Percentiles rank a stretch among this genome's conserved stretches.
phyloP scores from a whole-genome alignment of 2,888 invertebrate genomes.

The Tetragnatha montana region DNA sequence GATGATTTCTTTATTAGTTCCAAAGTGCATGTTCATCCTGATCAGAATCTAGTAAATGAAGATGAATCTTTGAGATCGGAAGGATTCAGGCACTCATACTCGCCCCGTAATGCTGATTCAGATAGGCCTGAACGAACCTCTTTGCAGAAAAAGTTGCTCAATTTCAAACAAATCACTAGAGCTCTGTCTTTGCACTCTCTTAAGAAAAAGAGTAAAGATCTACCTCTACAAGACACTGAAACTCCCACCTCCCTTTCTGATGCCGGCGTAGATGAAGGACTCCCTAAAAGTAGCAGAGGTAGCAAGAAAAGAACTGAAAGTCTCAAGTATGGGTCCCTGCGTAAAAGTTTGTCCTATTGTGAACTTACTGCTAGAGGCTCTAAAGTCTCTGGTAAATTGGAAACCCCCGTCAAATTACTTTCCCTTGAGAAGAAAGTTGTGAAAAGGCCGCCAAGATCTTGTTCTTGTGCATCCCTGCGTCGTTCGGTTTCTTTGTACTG shows the following conservation, averaged over 20 bases:
- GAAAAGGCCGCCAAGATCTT: conserved; percentile 4
- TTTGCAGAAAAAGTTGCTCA: conserved; percentile 40
- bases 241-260: background rate
- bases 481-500: conserved; percentile 53
- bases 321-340: conserved; percentile 52
- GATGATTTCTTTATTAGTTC: background rate
- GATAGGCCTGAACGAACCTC: conserved; percentile 18
- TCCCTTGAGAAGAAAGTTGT: conserved; percentile 2
- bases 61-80: background rate
- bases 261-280: background rate
- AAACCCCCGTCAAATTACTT: background rate
- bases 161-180: conserved; percentile 51
- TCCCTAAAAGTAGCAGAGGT: conserved; percentile 38
- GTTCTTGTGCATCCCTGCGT: conserved; percentile 23
- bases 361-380: conserved; percentile 40
- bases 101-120: background rate
- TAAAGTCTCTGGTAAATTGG: conserved; percentile 32
- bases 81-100: conserved; percentile 17
- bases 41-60: background rate
- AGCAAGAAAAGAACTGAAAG: conserved; percentile 54
- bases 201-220: conserved; percentile 57
- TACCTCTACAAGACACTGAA: background rate
- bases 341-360: conserved; percentile 61
- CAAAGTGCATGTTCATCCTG: conserved; percentile 1
- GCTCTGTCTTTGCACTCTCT: conserved; percentile 57